Evolutionary conservation across 2,888 invertebrate genomes (phyloP).

Genomic region (Stomorhina lunata): DNA sequence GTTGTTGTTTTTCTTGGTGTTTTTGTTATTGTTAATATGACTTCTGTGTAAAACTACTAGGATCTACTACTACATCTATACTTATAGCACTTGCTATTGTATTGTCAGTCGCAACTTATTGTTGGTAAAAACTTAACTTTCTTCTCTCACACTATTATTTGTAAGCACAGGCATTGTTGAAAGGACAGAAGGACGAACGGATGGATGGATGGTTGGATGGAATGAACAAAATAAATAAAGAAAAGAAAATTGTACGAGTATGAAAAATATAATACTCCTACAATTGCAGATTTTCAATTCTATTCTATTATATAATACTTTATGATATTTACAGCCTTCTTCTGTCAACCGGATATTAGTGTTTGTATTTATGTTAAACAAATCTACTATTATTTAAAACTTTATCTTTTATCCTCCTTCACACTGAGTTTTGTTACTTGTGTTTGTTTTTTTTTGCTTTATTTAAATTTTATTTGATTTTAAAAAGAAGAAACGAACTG

Average conservation of each 20-base stretch:
- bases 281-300: background rate
- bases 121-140: conserved; percentile 1
- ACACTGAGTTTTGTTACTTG: background rate
- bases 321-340: conserved; percentile 20
- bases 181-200: too few relatives aligned
- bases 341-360: conserved; percentile 46
- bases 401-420: conserved; percentile 27
- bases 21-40: background rate
- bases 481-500: conserved; percentile 2
- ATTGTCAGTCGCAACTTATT: background rate
- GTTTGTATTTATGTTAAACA: conserved; percentile 49
- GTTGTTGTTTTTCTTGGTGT: background rate
- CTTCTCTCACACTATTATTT: background rate
- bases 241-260: too few relatives aligned
- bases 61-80: too few relatives aligned
- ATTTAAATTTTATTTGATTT: conserved; percentile 49
- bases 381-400: conserved; percentile 40
- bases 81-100: background rate
- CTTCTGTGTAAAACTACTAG: too few relatives aligned
- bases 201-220: too few relatives aligned
- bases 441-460: background rate
- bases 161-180: background rate
- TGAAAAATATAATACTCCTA: background rate
- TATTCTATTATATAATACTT: conserved; percentile 24
- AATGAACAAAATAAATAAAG: background rate